Evolutionary conservation across 2,888 invertebrate species (phyloP).

Genomic region (Hydrotaea diabolus): DNA sequence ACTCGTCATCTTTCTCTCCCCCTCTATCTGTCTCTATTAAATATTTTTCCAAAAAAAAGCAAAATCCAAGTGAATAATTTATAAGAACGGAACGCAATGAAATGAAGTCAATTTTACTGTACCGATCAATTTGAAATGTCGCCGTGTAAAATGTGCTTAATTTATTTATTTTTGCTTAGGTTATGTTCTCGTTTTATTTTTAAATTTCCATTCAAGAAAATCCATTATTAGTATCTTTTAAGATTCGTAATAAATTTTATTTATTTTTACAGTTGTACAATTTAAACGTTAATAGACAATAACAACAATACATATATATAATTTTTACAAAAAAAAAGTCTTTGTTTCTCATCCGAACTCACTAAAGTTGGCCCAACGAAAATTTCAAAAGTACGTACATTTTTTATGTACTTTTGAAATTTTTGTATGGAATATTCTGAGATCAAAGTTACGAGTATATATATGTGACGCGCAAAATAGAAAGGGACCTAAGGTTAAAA

Average conservation of each 20-base stretch:
- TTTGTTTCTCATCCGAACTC: too few relatives aligned
- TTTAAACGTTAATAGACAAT: slow-evolving; percentile 29
- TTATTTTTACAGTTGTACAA: slow-evolving; percentile 32
- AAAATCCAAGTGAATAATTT: background rate
- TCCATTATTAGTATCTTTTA: background rate
- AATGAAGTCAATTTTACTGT: slow-evolving; percentile 23
- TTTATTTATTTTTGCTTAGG: slow-evolving; percentile 9
- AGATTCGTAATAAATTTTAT: slow-evolving; percentile 33
- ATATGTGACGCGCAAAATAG: too few relatives aligned
- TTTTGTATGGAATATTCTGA: too few relatives aligned
- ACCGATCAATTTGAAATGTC: slow-evolving; percentile 17
- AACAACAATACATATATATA: slow-evolving; percentile 13
- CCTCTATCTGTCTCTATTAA: background rate
- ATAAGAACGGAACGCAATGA: background rate
- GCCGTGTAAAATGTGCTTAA: slow-evolving; percentile 35
- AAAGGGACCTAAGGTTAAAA: too few relatives aligned
- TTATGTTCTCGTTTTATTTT: slow-evolving; percentile 20
- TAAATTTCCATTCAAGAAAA: slow-evolving; percentile 15
- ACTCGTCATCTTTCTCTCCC: background rate
- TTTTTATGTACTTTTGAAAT: too few relatives aligned
- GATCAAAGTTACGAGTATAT: too few relatives aligned
- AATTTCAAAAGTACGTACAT: too few relatives aligned
- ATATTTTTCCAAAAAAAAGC: background rate
- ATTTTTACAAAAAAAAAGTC: background rate
- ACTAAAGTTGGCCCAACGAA: too few relatives aligned